Evolutionary conservation across 2,113 vertebrate species (phyloP).

Genomic region (Vicugna pacos): DNA sequence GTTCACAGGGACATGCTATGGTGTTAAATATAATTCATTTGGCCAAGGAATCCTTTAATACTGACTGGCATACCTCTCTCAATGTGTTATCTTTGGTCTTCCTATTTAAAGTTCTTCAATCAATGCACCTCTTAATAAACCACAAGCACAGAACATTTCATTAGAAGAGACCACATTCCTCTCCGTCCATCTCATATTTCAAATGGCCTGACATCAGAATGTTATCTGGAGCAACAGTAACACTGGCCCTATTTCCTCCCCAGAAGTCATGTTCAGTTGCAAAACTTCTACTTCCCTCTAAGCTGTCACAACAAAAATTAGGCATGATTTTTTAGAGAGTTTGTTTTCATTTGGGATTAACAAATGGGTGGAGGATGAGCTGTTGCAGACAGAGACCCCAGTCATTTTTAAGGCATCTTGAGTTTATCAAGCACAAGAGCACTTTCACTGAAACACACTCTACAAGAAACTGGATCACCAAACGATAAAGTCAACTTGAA

Average conservation of each 20-base stretch:
- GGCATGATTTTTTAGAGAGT: neutral
- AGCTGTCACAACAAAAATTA: slow-evolving; percentile 14
- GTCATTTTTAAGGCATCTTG: neutral
- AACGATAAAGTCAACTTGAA: slow-evolving; percentile 65
- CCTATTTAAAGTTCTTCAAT: slow-evolving; percentile 60
- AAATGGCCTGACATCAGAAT: slow-evolving; percentile 30
- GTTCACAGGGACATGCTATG: neutral
- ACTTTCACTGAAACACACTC: neutral
- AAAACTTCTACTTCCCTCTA: slow-evolving; percentile 50
- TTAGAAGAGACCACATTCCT: slow-evolving; percentile 59
- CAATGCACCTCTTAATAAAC: slow-evolving; percentile 66
- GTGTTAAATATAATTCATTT: neutral
- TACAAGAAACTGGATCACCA: slow-evolving; percentile 21
- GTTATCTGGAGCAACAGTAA: neutral
- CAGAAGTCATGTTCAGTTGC: slow-evolving; percentile 19
- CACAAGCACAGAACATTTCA: slow-evolving; percentile 69
- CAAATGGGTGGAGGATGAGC: neutral
- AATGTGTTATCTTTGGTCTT: neutral
- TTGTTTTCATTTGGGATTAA: neutral
- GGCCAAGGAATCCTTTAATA: slow-evolving; percentile 10
- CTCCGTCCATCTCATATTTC: slow-evolving; percentile 45
- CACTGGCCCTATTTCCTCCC: neutral
- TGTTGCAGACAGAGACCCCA: neutral
- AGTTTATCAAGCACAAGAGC: neutral
- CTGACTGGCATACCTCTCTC: neutral